Percentiles rank a stretch among this genome's conserved stretches.
Conservation (phyloP, 2,797 vertebrate species). For the Onychomys arenicola region DNA sequence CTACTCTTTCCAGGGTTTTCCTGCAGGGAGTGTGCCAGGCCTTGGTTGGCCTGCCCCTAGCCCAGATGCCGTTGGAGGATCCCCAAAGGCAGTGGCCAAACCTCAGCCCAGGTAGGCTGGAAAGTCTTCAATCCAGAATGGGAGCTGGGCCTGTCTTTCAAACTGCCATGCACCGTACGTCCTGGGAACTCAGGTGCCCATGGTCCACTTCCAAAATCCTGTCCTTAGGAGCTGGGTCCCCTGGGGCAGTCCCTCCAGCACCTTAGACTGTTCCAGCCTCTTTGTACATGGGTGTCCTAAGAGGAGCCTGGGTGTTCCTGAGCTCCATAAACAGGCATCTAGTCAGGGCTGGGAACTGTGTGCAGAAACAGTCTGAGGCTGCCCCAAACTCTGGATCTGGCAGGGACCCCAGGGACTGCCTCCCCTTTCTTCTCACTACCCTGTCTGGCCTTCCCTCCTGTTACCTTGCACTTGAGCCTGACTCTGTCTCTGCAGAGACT, state of each 20-base stretch:
- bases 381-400: neutral
- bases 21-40: neutral
- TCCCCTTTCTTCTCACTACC: no score
- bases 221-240: neutral
- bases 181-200: neutral
- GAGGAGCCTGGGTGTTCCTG: neutral
- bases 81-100: neutral
- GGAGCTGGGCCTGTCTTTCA: neutral
- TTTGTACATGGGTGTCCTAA: neutral
- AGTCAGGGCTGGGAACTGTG: neutral
- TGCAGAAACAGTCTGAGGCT: neutral
- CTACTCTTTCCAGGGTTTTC: conserved; percentile 57
- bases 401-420: neutral
- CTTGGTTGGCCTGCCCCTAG: neutral
- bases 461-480: neutral
- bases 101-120: conserved; percentile 54
- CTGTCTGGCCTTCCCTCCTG: neutral
- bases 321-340: neutral
- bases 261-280: neutral
- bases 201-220: neutral
- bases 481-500: neutral
- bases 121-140: neutral
- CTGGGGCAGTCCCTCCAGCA: neutral
- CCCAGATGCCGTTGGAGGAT: neutral
- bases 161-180: neutral